Base-by-base conservation (phyloP, 2,888 invertebrate species). In the Brachyopa scutellaris region DNA sequence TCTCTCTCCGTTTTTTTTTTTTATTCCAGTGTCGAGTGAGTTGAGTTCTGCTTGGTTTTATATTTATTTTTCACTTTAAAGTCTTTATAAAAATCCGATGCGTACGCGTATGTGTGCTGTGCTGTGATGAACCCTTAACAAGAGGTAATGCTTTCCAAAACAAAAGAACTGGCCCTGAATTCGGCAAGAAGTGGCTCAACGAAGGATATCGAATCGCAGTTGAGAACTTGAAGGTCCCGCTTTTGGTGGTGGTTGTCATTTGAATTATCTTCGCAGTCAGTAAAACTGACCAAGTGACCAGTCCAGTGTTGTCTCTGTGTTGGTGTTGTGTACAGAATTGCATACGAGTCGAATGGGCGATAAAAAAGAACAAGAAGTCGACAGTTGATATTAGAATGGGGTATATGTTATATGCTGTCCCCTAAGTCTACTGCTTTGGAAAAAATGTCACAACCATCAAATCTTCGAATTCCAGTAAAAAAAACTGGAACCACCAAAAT, bases 231-330 rank as follows among this genome's bases (percentile, higher is more conserved):
- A n/a, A 67, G 7, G 11, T 26, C 55, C 36, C 57, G 17, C 33
- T 38, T n/a, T 38, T 57, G 69, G 47, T 69, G 57, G 69, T 59
- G 15, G 55, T 23, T 67, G 67, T 78, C 72, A 49, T 23, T 51
- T 59, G 51, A 78, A 64, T 64, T 64, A 59, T 51, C 53, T 31
- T 11, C 49, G 33, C 23, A 53, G 51, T 66, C 78, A 59, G 29
- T 17, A 26, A 42, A 40, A 47, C 26, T 77, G 61, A 40, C 47
- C 70, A 49, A 49, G 11, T 55, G 45, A 45, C 62, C 42, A 51
- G 78, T 72, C 77, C 77, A 78, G 64, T 78, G 64, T 57, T 31
- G 33, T 42, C n/a, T n/a, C n/a, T 15, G 19, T 21, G n/a, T 33
- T 40, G 7, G 6, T n/a, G n/a, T 38, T 36, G 23, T 3, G 2